Evolutionary conservation across 2,797 vertebrate genomes (phyloP), one percentile per base, ranked within the genome.

Genomic region (Hyperoplus lanceolatus): DNA sequence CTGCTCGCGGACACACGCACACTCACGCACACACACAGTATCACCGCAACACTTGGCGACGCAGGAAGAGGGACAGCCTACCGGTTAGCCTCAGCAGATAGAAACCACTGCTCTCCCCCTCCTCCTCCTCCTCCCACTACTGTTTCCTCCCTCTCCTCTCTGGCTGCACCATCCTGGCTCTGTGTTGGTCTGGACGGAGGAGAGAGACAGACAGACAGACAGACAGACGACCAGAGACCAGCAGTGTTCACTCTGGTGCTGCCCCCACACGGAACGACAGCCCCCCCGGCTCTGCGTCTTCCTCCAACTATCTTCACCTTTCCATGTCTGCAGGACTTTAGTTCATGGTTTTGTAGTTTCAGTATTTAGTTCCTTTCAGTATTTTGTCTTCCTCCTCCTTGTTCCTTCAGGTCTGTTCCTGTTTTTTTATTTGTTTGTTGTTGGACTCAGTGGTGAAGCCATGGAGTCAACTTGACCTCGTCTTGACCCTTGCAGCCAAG

Each of bases 71-170:
- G 92, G 98, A 99, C 93, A 97, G 93, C 92, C 96, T 98, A 53
- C 97, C 97, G 0, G 96, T 97, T 80, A 98, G 97, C 90, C 96
- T 98, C 92, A 99, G 97, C 96, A 97, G 98, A 97, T 99, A 94
- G 94, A 93, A 80, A 59, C 83, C 89, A 70, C 81, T 72, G 63
- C 36, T 48, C 53, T 4, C 8, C 21, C 38, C 16, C 45, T 12
- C 39, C 50, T 13, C 29, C 29, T 29, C 29, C 29, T 29, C 29
- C 29, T 29, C 29, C 29, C 29, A 29, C 29, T 29, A 29, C 29
- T 29, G 29, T 70, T 60, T 63, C 61, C 59, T 76, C 78, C 57
- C 18, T 59, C 72, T 65, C 55, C 70, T 79, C 83, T 82, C 68
- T 73, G 81, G 79, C 82, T 75, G 82, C 67, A 41, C 77, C 65